Base-by-base conservation (phyloP, 2,113 vertebrate species). In the Oncorhynchus kisutch region DNA sequence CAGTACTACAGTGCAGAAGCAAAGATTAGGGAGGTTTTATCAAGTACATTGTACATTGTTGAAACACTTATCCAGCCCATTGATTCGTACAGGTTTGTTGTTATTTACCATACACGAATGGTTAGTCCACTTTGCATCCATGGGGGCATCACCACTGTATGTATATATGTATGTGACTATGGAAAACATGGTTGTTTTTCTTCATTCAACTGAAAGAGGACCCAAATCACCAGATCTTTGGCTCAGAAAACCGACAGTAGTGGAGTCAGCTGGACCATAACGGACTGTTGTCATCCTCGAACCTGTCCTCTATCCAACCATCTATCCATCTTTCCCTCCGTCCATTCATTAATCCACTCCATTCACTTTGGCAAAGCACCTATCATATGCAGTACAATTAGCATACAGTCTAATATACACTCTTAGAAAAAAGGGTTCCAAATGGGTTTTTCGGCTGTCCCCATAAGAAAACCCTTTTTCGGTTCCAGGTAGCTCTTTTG, bases 111-210 rank as follows among this genome's bases (percentile, higher is more conserved):
- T 84, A 87, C 86, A 86, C 85, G 80, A 88, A 82, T 88, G 84
- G 84, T 89, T 73, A 86, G 88, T 84, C 86, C 92, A 92, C 90
- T 84, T 86, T 88, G 88, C 91, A 90, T 90, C 81, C 91, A 93
- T 93, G 92, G 91, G 93, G 91, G 88, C 91, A 90, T 93, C 90
- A 91, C 91, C 93, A 93, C 92, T 94, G 92, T 94, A 94, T 94
- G 90, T 94, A 93, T 93, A 89, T 93, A 93, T 94, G 91, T 93
- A 92, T 93, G 91, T 93, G 88, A 78, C 87, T 84, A 82, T 79
- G 72, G 81, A 83, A 80, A 83, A 84, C 74, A 74, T 88, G 75
- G 73, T 87, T 83, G 77, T 88, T 86, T 81, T 57, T 83, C 71
- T 85, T 76, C 60, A 69, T 75, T 70, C 45, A 29, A 45, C 69